Percentiles rank a stretch among this genome's conserved stretches.
These are phyloP conservation scores for Eupelmus urozonus DNA, from an alignment of 2,888 invertebrate genomes.

Conservation along the genomic window DNA sequence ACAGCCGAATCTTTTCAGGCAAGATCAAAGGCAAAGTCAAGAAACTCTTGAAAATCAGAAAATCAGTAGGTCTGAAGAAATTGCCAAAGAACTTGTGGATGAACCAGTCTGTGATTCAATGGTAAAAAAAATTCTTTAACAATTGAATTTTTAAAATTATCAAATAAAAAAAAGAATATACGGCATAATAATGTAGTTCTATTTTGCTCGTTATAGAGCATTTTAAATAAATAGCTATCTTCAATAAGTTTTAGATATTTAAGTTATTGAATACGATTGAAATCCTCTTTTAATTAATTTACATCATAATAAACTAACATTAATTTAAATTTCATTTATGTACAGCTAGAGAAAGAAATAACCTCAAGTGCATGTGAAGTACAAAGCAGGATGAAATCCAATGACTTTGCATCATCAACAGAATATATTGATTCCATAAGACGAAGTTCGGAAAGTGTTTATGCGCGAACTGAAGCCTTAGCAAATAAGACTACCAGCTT, in stretches of 20 bases:
- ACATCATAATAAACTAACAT: too few relatives aligned
- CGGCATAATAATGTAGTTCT: too few relatives aligned
- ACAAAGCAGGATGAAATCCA: conserved; percentile 60
- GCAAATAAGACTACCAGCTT: conserved; percentile 75
- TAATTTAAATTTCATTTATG: conserved; percentile 14
- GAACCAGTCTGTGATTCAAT: conserved; percentile 54
- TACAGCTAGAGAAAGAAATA: conserved; percentile 47
- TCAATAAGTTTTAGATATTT: too few relatives aligned
- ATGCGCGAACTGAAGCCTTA: conserved; percentile 75
- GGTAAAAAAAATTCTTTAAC: conserved; percentile 49
- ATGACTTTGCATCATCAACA: conserved; percentile 71
- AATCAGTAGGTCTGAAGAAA: conserved; percentile 43
- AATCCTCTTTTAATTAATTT: too few relatives aligned
- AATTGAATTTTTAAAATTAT: conserved; percentile 4
- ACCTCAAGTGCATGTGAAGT: conserved; percentile 31
- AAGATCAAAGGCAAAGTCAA: conserved; percentile 57
- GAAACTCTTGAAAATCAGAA: conserved; percentile 52
- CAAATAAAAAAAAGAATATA: not conserved
- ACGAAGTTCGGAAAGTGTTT: conserved; percentile 75
- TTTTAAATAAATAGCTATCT: too few relatives aligned
- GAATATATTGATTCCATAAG: conserved; percentile 75
- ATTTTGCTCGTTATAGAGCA: too few relatives aligned
- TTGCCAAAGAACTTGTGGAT: conserved; percentile 56
- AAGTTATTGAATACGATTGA: too few relatives aligned
- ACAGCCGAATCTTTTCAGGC: conserved; percentile 63